A percentile compares a stretch with the other conserved stretches of the same genome.
These are phyloP conservation scores for Aporophyla lueneburgensis DNA, from an alignment of 2,888 invertebrate genomes.

Conservation along the genomic window DNA sequence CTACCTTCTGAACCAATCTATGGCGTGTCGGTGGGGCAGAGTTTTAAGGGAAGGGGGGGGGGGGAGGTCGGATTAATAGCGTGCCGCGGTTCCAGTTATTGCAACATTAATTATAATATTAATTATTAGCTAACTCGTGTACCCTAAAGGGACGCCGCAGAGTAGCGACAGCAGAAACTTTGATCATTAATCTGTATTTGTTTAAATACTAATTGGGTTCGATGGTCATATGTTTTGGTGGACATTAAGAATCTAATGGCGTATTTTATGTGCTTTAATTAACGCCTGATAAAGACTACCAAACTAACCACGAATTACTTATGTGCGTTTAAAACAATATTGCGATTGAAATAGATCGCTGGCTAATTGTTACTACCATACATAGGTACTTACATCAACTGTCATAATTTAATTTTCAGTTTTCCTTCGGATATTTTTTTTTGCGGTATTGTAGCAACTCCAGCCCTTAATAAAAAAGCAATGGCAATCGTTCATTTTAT, in stretches of 20 bases:
- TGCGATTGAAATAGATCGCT: not conserved
- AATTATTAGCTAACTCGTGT: slow-evolving; percentile 89
- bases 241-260: not conserved
- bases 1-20: slow-evolving; percentile 29
- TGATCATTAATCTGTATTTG: slow-evolving; percentile 58
- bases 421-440: not conserved
- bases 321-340: not conserved
- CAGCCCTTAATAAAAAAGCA: not conserved
- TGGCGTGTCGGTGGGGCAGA: slow-evolving; percentile 7
- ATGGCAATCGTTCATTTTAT: slow-evolving; percentile 8
- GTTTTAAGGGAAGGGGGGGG: slow-evolving; percentile 33
- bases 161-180: slow-evolving; percentile 67
- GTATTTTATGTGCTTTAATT: not conserved
- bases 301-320: too few relatives aligned
- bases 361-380: not conserved
- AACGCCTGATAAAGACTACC: not conserved
- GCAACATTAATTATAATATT: slow-evolving; percentile 90
- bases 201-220: slow-evolving; percentile 53
- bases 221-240: slow-evolving; percentile 1
- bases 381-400: too few relatives aligned
- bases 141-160: slow-evolving; percentile 78
- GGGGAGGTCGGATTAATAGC: slow-evolving; percentile 67
- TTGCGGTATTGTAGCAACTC: not conserved
- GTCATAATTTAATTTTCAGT: not conserved
- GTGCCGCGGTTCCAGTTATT: slow-evolving; percentile 83